phyloP scores from a whole-genome alignment of 1,140 invertebrate genomes.

The Bombus confusus region DNA sequence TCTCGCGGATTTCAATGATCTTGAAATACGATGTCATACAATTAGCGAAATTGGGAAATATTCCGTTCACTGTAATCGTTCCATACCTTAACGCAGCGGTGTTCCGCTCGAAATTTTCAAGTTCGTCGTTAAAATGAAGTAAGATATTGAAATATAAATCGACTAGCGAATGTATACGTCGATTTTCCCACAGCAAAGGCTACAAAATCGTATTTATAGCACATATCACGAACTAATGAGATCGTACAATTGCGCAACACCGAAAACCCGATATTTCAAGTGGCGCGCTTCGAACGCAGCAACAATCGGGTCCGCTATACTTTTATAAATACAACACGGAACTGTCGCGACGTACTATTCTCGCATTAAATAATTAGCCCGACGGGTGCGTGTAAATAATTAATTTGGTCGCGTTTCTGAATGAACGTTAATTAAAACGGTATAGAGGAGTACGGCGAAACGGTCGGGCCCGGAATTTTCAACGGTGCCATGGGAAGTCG shows the following conservation, averaged over 20 bases:
- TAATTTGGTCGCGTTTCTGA: constrained; percentile 37
- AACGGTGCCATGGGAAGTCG: constrained; percentile 7
- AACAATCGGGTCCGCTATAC: not conserved
- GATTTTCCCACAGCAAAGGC: not conserved
- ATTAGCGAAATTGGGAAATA: no score
- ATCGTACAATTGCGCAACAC: not conserved
- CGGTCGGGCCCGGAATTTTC: constrained; percentile 4
- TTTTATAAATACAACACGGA: constrained; percentile 6
- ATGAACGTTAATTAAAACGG: constrained; percentile 43
- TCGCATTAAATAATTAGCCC: constrained; percentile 37
- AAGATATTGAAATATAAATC: not conserved
- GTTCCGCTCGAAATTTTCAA: not conserved
- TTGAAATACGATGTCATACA: no score
- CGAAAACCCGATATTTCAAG: not conserved
- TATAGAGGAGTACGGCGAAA: not conserved
- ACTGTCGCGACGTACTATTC: not conserved
- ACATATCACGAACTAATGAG: not conserved
- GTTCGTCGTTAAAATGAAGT: not conserved
- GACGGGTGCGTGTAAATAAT: constrained; percentile 32
- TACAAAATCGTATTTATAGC: not conserved
- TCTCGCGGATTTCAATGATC: no score
- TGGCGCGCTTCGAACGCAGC: not conserved
- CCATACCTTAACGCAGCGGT: no score
- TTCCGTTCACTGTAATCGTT: no score
- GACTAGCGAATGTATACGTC: not conserved